Base-by-base conservation (phyloP, 2,888 invertebrate genomes). In the Limnephilus rhombicus region DNA sequence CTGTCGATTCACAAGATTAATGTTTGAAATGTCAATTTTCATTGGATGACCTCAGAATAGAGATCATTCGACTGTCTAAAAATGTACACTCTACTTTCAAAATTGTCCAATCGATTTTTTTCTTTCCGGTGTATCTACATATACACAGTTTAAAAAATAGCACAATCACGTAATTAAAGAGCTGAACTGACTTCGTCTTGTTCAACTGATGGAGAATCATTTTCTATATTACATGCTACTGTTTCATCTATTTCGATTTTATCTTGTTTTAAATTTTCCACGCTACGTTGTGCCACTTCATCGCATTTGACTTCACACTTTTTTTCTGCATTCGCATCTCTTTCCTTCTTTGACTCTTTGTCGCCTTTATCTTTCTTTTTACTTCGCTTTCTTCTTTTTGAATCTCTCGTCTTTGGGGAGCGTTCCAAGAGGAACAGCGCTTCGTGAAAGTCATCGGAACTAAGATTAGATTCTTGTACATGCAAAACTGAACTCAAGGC, bases 401-500 rank as follows among this genome's bases (percentile, higher is more conserved):
- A 96, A 93, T 96, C 95, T 85, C 95, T 94, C 15, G 95, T 95
- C 94, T 96, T 96, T 4, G 96, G 96, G 18, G 96, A 96, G 92
- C 96, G 94, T 94, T 96, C 96, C 91, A 96, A 94, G 45, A 97
- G 95, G 94, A 96, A 96, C 37, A 96, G 94, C 37, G 96, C 96
- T 94, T 96, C 96, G 94, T 96, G 96, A 94, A 96, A 96, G 94
- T 96, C 96, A 94, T 97, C 96, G 9, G 96, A 96, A 94, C 96
- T 96, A 41, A 96, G 94, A 94, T 96, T 96, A 34, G 96, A 96
- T 94, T 96, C 96, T 94, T 96, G 96, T 53, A 96, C 96, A 94
- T 96, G 96, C 90, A 97, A 94, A 85, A 96, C 96, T 2, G 96
- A 96, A 94, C 96, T 96, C n/a, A 97, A 94, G 83, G 96, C 96